These are phyloP conservation scores for Uloborus plumipes DNA, from an alignment of 2,888 invertebrate species.

Conservation along the genomic window DNA sequence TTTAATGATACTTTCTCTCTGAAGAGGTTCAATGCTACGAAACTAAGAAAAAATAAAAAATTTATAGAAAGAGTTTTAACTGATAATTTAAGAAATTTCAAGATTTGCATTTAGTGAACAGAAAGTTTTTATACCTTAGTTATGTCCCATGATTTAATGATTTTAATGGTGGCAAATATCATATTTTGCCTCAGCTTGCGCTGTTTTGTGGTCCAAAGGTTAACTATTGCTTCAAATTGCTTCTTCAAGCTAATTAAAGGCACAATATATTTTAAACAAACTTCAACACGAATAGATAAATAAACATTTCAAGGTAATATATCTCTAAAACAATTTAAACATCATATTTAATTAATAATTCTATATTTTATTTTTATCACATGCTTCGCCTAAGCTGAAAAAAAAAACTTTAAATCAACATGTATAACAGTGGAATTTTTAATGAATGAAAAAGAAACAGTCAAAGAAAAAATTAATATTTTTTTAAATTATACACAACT, in stretches of 20 bases:
- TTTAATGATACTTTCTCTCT: constrained; percentile 92
- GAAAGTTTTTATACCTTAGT: constrained; percentile 77
- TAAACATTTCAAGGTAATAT: neutral
- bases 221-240: constrained; percentile 88
- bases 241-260: constrained; percentile 77
- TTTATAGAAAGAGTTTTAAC: neutral
- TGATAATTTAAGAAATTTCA: neutral
- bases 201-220: constrained; percentile 96
- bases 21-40: constrained; percentile 87
- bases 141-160: constrained; percentile 87
- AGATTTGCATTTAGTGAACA: neutral
- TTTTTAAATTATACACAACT: too few relatives aligned
- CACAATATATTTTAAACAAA: constrained; percentile 3
- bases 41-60: constrained; percentile 34
- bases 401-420: too few relatives aligned
- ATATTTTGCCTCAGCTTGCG: constrained; percentile 94
- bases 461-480: too few relatives aligned
- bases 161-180: constrained; percentile 98
- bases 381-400: too few relatives aligned
- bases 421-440: too few relatives aligned
- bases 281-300: neutral
- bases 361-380: too few relatives aligned
- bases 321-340: too few relatives aligned
- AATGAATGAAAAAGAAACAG: too few relatives aligned
- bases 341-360: too few relatives aligned